Evolutionary conservation across 2,797 vertebrate genomes (phyloP), one percentile per base, ranked within the genome.

Genomic region (Pipistrellus pipistrellus): DNA sequence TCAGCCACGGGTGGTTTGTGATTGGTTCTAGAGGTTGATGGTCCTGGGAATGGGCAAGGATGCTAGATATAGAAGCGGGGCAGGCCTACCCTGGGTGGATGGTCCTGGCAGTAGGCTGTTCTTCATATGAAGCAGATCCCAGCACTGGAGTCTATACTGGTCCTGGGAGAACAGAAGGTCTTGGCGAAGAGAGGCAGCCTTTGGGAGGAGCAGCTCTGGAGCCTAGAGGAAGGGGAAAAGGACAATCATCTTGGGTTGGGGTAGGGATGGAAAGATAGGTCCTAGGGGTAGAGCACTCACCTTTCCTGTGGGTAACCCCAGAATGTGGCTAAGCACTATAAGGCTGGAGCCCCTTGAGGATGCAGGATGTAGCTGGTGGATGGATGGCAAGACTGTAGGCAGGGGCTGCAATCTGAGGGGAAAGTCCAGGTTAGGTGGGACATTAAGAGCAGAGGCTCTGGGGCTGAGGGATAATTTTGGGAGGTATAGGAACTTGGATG

Each of bases 141-240:
- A 38, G 68, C 15, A n/a, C 51, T 4, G 85, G 71, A 96, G 75
- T 69, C 46, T 64, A 44, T 4, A 25, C 73, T 96, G 96, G 85
- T 96, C 97, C 73, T 96, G 96, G 68, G 97, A 81, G 77, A 96
- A 96, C 30, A 97, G 83, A 85, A 97, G 93, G 35, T 97, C 97
- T 87, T 96, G 96, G 68, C 48, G 95, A 48, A 97, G 97, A 71
- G 93, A 96, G 73, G 96, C 95, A 1, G 92, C 96, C 57, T 53
- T 85, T 0, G 81, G 93, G 41, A 97, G 94, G 10, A 97, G 97
- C 71, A 97, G 92, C 69, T 97, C 97, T 0, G 97, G 88, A 51
- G 96, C 97, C 97, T 97, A 75, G 76, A 64, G 38, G n/a, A 1
- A 73, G 23, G 38, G 27, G 68, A 46, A 7, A 64, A 20, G 51